Base-by-base conservation (phyloP, 2,113 vertebrate genomes). In the Nasalis larvatus region DNA sequence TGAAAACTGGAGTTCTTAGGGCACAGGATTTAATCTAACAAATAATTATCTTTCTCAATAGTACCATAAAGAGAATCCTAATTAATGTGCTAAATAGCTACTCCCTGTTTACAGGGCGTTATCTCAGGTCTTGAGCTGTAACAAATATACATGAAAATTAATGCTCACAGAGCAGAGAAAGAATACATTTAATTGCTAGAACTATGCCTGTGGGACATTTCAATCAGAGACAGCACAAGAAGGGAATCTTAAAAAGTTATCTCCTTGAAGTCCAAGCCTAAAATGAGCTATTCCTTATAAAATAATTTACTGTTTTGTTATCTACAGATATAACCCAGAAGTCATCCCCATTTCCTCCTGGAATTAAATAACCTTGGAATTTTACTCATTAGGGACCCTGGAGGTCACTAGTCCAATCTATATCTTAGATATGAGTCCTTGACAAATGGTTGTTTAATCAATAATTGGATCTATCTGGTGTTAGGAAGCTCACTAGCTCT, bases 111-210 rank as follows among this genome's bases (percentile, higher is more conserved):
- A 94, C 3, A 96, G 58, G 56, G 16, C 71, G 95, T 95, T 90
- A 88, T 92, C 85, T 52, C 60, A 73, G 32, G 68, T 96, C 17
- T 82, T 94, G 71, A 96, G 84, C 49, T 89, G 12, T 90, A 95
- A 87, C 49, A 96, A 94, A 97, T 90, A 93, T 27, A 90, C 45
- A 37, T 91, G 40, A 85, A 93, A 94, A 96, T 91, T 85, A 92
- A 85, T 81, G 63, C 71, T 94, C 76, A 49, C 54, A 58, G 76
- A 92, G 23, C 35, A 94, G 35, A 94, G 52, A 73, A 32, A 86
- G 10, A 91, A 86, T 74, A 32, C 3, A n/a, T 86, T 86, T 80
- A 13, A 63, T 68, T 91, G 95, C 45, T 52, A 80, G 42, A 96
- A 71, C 47, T 63, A 71, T 91, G 63, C 27, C n/a, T 76, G 4